Base-by-base conservation (phyloP, 2,888 invertebrate genomes). In the Halictus ligatus region DNA sequence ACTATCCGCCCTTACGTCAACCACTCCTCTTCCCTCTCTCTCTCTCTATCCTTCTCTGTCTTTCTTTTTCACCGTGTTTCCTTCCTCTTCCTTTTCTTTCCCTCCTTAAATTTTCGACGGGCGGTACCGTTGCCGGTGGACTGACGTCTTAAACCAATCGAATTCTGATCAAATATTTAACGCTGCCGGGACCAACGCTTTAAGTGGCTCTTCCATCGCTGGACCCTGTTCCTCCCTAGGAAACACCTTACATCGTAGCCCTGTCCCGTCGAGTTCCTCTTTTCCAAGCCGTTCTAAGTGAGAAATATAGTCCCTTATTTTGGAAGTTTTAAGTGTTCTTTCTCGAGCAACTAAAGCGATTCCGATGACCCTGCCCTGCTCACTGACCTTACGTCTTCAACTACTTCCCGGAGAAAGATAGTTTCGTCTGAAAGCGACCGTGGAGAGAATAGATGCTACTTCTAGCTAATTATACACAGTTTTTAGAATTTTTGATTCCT, bases 131-230 rank as follows among this genome's bases (percentile, higher is more conserved):
- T 88, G 88, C 90, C 90, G 85, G 89, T 87, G 84, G 90, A 86
- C 89, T 89, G 91, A 92, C 92, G 91, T 92, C 94, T 94, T 92
- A 92, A 92, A 94, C 90, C 95, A 95, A 95, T 95, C 93, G 93
- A 93, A 94, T 91, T 90, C 91, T 92, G 84, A 95, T 95, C 91
- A 95, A 95, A 95, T 95, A 95, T 95, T 95, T 94, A 95, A 87
- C 93, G 90, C 92, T 91, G 92, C 89, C 91, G 90, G 88, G 85
- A 89, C 89, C 29, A 88, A 84, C 88, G 85, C 85, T 90, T 92
- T 92, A 93, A 93, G 93, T 92, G 90, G 92, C 87, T 81, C 81
- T 75, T 88, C 81, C 87, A 82, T 84, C 88, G 86, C 80, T 83
- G 90, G 89, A 92, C 92, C 80, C 76, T 74, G 79, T 73, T 85